phyloP scores from a whole-genome alignment of 2,797 vertebrate genomes.

The Synanceia verrucosa region DNA sequence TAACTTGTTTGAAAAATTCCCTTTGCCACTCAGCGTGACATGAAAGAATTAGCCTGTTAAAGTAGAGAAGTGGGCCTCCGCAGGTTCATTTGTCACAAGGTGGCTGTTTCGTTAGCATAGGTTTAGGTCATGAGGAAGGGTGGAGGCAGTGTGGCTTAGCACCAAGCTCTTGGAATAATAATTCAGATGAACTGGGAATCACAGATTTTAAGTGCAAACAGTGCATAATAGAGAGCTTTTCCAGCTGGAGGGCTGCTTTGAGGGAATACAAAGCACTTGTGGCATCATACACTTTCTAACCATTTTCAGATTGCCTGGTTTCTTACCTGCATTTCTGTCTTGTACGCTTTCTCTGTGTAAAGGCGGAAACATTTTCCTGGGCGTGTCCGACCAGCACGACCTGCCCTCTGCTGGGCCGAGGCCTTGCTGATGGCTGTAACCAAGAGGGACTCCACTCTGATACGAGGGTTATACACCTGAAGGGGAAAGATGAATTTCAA shows the following conservation, averaged over 20 bases:
- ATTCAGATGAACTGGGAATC: constrained; percentile 39
- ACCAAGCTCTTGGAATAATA: constrained; percentile 32
- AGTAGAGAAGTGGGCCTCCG: constrained; percentile 49
- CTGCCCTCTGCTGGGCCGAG: constrained; percentile 96
- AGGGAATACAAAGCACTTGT: constrained; percentile 39
- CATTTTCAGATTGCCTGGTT: neutral
- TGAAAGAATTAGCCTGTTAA: constrained; percentile 69
- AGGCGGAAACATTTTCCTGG: constrained; percentile 97
- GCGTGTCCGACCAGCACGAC: constrained; percentile 93
- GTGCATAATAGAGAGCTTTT: constrained; percentile 41
- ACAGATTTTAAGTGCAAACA: constrained; percentile 40
- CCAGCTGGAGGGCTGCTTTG: constrained; percentile 38
- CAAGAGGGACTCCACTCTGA: constrained; percentile 96
- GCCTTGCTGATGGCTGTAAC: constrained; percentile 98
- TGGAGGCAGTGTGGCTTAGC: constrained; percentile 26
- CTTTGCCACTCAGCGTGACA: constrained; percentile 55
- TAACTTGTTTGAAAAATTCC: constrained; percentile 71
- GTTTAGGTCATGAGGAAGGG: constrained; percentile 51
- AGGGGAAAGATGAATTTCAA: neutral
- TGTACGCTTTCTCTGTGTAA: constrained; percentile 98
- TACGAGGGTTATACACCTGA: constrained; percentile 96
- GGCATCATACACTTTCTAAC: constrained; percentile 5
- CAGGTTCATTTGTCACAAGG: constrained; percentile 67
- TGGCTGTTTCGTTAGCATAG: constrained; percentile 28
- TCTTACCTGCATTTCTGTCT: constrained; percentile 97